Conservation (phyloP, 2,113 vertebrate genomes). For the Micronycteris hirsuta region DNA sequence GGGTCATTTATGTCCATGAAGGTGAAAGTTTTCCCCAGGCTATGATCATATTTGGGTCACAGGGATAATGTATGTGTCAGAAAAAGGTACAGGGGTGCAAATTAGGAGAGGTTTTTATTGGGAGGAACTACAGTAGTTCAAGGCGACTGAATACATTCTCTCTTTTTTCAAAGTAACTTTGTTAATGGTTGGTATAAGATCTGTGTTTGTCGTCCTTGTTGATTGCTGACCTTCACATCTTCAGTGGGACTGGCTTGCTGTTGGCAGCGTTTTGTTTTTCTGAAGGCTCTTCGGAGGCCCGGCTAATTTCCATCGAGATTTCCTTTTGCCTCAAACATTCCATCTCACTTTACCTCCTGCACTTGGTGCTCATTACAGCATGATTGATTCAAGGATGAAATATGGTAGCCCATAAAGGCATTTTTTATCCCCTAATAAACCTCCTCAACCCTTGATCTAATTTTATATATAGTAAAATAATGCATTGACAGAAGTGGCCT, state of each 20-base stretch:
- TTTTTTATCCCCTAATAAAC: constrained; percentile 36
- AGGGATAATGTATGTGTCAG: not conserved
- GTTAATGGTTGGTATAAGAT: constrained; percentile 22
- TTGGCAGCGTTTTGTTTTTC: constrained; percentile 49
- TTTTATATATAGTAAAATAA: constrained; percentile 45
- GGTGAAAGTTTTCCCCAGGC: not conserved
- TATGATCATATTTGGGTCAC: not conserved
- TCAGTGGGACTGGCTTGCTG: constrained; percentile 32
- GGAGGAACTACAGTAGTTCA: not conserved
- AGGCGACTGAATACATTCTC: not conserved
- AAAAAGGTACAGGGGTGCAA: constrained; percentile 38
- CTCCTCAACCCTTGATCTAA: constrained; percentile 41
- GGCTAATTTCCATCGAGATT: constrained; percentile 62
- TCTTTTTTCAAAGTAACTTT: constrained; percentile 52
- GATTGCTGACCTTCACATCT: constrained; percentile 59
- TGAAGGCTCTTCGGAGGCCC: constrained; percentile 60
- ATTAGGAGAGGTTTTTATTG: constrained; percentile 30
- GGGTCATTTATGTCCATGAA: not conserved
- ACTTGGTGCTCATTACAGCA: constrained; percentile 51
- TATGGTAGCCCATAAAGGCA: constrained; percentile 36
- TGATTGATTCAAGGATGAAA: constrained; percentile 66
- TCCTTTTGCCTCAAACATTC: constrained; percentile 58
- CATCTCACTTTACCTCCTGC: constrained; percentile 55
- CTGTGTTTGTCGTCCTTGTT: constrained; percentile 55
- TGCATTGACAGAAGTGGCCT: not conserved